These are phyloP conservation scores for Tenebrio molitor DNA, from an alignment of 1,140 invertebrate genomes.

Conservation along the genomic window DNA sequence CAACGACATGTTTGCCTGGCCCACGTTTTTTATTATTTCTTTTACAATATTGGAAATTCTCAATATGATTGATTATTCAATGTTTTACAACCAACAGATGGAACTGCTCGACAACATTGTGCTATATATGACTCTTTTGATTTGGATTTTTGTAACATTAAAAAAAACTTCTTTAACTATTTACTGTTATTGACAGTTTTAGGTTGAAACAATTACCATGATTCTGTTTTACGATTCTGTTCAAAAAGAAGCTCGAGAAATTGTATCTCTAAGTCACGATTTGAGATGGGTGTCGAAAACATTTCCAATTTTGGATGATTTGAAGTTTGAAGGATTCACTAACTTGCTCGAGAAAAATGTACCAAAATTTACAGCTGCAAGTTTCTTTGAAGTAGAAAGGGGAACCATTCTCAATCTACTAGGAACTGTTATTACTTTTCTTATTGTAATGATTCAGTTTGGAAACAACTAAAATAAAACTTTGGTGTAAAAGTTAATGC, in stretches of 20 bases:
- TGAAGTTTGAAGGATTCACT: neutral
- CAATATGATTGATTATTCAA: neutral
- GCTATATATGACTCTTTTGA: neutral
- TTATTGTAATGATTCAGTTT: too few relatives aligned
- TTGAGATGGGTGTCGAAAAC: neutral
- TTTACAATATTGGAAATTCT: neutral
- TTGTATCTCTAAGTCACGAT: neutral
- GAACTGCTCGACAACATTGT: neutral
- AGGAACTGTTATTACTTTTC: too few relatives aligned
- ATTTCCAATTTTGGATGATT: neutral
- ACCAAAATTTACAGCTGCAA: too few relatives aligned
- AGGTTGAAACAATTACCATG: neutral
- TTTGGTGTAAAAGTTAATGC: too few relatives aligned
- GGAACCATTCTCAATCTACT: too few relatives aligned
- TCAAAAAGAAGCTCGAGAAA: neutral
- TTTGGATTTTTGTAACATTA: conserved; percentile 5
- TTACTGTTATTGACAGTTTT: neutral
- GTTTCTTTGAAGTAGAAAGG: too few relatives aligned
- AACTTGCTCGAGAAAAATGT: neutral
- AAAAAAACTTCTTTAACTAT: neutral
- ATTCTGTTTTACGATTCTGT: neutral
- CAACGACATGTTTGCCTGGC: conserved; percentile 1
- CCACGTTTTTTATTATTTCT: neutral
- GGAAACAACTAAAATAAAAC: too few relatives aligned
- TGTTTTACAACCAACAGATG: neutral